These are phyloP conservation scores for Drosophila micromelanica DNA, from an alignment of 1,140 invertebrate genomes.

Conservation along the genomic window DNA sequence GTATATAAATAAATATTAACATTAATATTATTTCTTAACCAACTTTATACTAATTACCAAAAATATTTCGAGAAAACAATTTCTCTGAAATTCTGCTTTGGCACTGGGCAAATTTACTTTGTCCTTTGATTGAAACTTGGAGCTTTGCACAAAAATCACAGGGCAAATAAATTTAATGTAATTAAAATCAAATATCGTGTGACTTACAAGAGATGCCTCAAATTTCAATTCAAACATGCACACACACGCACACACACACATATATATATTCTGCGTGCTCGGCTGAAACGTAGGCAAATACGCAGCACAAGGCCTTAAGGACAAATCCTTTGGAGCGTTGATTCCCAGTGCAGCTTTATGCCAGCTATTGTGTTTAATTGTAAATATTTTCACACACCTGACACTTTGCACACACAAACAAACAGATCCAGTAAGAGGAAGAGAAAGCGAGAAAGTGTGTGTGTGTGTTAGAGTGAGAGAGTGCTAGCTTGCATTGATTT, in stretches of 20 bases:
- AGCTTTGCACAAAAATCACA: constrained; percentile 37
- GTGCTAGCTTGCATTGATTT: constrained; percentile 65
- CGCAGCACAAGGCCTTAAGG: constrained; percentile 22
- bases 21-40: neutral
- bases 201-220: constrained; percentile 31
- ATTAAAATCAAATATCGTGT: constrained; percentile 73
- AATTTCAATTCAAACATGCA: constrained; percentile 26
- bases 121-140: constrained; percentile 2
- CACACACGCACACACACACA: constrained; percentile 5
- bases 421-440: constrained; percentile 5
- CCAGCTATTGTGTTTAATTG: constrained; percentile 74
- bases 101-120: constrained; percentile 1
- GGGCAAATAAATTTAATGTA: constrained; percentile 51
- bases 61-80: neutral
- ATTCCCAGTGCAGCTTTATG: constrained; percentile 37
- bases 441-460: neutral
- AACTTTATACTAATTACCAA: neutral
- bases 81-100: neutral
- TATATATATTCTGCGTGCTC: neutral
- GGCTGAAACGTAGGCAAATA: constrained; percentile 24
- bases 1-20: too few species aligned
- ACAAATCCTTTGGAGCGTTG: constrained; percentile 27
- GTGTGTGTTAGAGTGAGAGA: neutral
- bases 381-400: constrained; percentile 79
- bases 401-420: constrained; percentile 42